A percentile compares a stretch with the other conserved stretches of the same genome.
Conservation (phyloP, 37 sponge, comb jelly and placozoan species). For the Halichondria panicea region DNA sequence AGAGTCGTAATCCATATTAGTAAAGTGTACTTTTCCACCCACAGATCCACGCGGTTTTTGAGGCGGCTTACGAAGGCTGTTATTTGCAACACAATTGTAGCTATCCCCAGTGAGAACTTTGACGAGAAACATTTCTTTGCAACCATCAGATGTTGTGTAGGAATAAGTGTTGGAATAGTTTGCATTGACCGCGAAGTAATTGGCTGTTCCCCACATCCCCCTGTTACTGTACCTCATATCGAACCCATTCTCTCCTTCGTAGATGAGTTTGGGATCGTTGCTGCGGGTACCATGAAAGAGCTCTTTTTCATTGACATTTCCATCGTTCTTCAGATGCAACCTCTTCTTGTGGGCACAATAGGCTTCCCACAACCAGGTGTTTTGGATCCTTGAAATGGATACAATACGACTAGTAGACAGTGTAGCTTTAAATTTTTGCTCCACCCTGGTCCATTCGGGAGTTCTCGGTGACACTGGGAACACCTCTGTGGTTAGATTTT, state of each 20-base stretch:
- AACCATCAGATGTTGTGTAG: slow-evolving; percentile 14
- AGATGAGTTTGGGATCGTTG: slow-evolving; percentile 68
- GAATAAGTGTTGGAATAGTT: slow-evolving; percentile 79
- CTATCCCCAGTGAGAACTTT: slow-evolving; percentile 81
- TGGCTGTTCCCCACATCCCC: slow-evolving; percentile 88
- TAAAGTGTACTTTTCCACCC: slow-evolving; percentile 34
- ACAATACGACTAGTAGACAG: slow-evolving; percentile 26
- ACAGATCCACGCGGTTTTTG: slow-evolving; percentile 25
- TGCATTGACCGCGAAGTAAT: slow-evolving; percentile 91
- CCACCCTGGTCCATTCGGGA: slow-evolving; percentile 54
- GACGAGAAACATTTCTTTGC: slow-evolving; percentile 67
- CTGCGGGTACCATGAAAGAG: slow-evolving; percentile 81
- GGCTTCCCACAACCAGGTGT: slow-evolving; percentile 76
- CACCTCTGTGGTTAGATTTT: slow-evolving; percentile 33
- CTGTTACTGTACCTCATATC: slow-evolving; percentile 68
- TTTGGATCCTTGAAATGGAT: slow-evolving; percentile 69
- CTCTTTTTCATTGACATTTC: slow-evolving; percentile 60
- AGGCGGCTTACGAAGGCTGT: slow-evolving; percentile 72
- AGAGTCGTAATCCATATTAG: slow-evolving; percentile 70
- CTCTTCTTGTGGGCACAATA: slow-evolving; percentile 53
- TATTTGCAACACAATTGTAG: slow-evolving; percentile 30
- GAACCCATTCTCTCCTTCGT: slow-evolving; percentile 79
- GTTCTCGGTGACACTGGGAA: slow-evolving; percentile 24
- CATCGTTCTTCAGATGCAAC: slow-evolving; percentile 62
- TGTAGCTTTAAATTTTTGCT: slow-evolving; percentile 42